Evolutionary conservation across 2,888 invertebrate species (phyloP).

Genomic region (Serripes groenlandicus): DNA sequence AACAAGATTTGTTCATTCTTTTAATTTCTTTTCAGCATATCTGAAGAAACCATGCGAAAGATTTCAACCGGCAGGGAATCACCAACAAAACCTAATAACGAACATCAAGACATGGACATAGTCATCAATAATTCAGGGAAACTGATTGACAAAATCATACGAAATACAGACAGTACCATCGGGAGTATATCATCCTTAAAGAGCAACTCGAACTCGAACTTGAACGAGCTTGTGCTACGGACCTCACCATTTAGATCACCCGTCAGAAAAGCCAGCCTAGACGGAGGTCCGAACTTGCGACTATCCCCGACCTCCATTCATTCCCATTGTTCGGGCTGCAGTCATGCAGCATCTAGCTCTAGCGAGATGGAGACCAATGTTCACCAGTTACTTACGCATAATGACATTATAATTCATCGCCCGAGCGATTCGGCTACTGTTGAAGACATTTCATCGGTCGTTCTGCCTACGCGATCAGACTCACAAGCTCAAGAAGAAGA

Average conservation of each 20-base stretch:
- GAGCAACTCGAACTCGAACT: slow-evolving; percentile 9
- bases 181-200: slow-evolving; percentile 15
- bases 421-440: not conserved
- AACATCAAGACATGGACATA: not conserved
- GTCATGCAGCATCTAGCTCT: slow-evolving; percentile 3
- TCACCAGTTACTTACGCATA: not conserved
- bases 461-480: not conserved
- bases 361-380: slow-evolving; percentile 7
- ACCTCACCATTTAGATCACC: slow-evolving; percentile 14
- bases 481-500: too few relatives aligned
- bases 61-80: slow-evolving; percentile 6
- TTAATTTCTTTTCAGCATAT: slow-evolving; percentile 1
- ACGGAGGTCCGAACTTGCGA: slow-evolving; percentile 7
- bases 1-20: too few relatives aligned
- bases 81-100: slow-evolving; percentile 5
- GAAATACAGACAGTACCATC: slow-evolving; percentile 10
- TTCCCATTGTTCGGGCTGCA: slow-evolving; percentile 3
- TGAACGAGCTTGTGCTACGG: slow-evolving; percentile 14
- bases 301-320: slow-evolving; percentile 9
- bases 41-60: slow-evolving; percentile 7
- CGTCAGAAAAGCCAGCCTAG: not conserved
- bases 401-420: slow-evolving; percentile 6
- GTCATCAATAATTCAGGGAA: slow-evolving; percentile 12
- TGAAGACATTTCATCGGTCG: not conserved
- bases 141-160: slow-evolving; percentile 7